Percentiles rank a stretch among this genome's conserved stretches.
Conservation (phyloP, 2,113 vertebrate genomes). For the Megaceryle maxima region DNA sequence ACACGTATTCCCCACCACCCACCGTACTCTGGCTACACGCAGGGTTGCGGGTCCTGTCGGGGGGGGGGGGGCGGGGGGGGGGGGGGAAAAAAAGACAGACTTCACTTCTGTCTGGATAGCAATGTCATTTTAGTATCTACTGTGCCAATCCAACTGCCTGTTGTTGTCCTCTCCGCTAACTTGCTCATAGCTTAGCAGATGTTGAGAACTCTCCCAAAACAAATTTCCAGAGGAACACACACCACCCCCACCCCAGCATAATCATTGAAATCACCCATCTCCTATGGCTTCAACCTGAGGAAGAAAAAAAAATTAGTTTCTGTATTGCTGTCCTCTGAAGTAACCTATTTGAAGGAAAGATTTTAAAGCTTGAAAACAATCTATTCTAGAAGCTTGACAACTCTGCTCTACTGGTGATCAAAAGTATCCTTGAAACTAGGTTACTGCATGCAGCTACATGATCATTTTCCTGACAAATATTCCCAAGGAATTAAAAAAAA, state of each 20-base stretch:
- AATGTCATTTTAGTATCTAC: neutral
- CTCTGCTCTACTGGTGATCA: neutral
- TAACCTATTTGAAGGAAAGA: neutral
- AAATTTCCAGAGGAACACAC: neutral
- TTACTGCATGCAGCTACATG: neutral
- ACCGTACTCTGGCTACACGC: no score
- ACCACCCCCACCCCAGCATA: neutral
- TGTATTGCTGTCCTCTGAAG: neutral
- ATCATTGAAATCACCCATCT: neutral
- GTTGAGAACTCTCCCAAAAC: neutral
- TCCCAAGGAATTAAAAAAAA: no score
- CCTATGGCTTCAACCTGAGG: neutral
- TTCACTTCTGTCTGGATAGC: neutral
- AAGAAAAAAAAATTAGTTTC: neutral
- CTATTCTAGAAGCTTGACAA: slow-evolving; percentile 2
- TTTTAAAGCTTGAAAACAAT: neutral
- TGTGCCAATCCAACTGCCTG: neutral
- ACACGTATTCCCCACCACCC: no score
- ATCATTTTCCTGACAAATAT: neutral
- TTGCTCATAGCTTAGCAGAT: neutral
- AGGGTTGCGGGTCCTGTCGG: no score
- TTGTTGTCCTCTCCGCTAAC: neutral
- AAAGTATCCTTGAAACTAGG: slow-evolving; percentile 9
- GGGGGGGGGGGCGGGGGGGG: no score
- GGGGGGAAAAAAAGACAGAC: no score